Evolutionary conservation across 92 coral and sea anemone species (phyloP), one percentile per base, ranked within the genome.

Genomic region (Epizoanthus scotinus): DNA sequence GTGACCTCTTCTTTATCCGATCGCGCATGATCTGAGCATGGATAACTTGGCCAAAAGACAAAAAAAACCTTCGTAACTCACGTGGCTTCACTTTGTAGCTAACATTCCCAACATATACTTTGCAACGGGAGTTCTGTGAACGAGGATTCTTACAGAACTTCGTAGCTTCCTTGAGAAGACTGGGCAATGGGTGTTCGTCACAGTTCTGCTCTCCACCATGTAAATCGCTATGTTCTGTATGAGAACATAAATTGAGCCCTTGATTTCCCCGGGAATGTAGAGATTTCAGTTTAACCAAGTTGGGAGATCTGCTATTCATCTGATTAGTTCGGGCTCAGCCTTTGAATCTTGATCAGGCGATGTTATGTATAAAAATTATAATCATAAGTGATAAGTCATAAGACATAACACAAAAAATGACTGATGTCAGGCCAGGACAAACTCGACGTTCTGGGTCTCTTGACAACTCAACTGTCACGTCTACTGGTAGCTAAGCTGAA

Each of bases 81-180:
- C 83, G 71, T 12, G 91, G 66, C 44, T 79, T 90, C 6, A 95
- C 89, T 73, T 84, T 95, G 82, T 78, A 95, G 29, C 98, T 90
- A 29, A 95, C 83, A 80, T 95, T 95, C 19, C 98, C 98, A 49
- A 95, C 98, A 82, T 85, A 95, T n/a, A 95, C 94, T 71, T 95
- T 95, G 82, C 93, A 89, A 63, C 88, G 91, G 54, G 86, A 84
- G 17, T 88, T 86, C 59, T 87, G 88, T 20, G 80, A 77, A 24
- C 87, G 89, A 4, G 78, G 79, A 63, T 79, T 87, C 29, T 84
- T 82, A 24, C 90, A 84, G 26, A 85, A 85, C 54, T 81, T 84
- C 49, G 87, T 68, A 0, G 87, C 93, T 69, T 90, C 84, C 49
- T 86, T 72, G 10, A 84, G 63, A 31, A 92, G 80, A 5, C 10